Evolutionary conservation across 2,888 invertebrate genomes (phyloP).

Genomic region (Brenthis hecate): DNA sequence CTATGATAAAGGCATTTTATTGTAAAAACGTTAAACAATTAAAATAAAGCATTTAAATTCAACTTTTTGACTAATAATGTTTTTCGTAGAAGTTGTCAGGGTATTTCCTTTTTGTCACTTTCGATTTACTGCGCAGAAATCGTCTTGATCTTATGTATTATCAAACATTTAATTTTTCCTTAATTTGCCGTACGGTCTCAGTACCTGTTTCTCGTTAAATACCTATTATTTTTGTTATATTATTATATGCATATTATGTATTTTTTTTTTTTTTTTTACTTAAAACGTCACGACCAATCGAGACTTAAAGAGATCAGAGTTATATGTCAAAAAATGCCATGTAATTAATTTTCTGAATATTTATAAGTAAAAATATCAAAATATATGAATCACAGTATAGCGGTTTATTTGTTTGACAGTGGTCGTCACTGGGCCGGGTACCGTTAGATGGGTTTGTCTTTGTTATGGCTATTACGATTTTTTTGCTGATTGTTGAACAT

Average conservation of each 20-base stretch:
- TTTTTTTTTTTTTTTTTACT: too few species aligned
- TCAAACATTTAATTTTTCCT: not conserved
- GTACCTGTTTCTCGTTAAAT: not conserved
- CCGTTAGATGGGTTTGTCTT: constrained; percentile 34
- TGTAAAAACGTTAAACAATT: constrained; percentile 9
- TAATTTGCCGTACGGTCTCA: not conserved
- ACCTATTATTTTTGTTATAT: too few species aligned
- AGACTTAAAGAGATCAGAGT: too few species aligned
- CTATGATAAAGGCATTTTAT: not conserved
- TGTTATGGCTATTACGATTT: constrained; percentile 28
- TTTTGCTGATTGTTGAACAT: constrained; percentile 9
- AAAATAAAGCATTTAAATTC: constrained; percentile 1
- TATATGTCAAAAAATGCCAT: not conserved
- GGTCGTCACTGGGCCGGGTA: constrained; percentile 25
- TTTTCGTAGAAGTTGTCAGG: constrained; percentile 19
- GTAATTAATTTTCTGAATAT: constrained; percentile 20
- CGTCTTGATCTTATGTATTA: constrained; percentile 46
- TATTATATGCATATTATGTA: too few species aligned
- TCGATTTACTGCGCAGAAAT: constrained; percentile 23
- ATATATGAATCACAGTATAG: constrained; percentile 19
- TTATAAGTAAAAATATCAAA: constrained; percentile 29
- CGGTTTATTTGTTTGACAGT: constrained; percentile 36
- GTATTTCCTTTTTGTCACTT: constrained; percentile 25
- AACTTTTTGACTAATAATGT: constrained; percentile 3
- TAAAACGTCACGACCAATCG: too few species aligned